Base-by-base conservation (phyloP, 30 jellyfish, hydroid and myxozoan genomes). In the Catostylus mosaicus region DNA sequence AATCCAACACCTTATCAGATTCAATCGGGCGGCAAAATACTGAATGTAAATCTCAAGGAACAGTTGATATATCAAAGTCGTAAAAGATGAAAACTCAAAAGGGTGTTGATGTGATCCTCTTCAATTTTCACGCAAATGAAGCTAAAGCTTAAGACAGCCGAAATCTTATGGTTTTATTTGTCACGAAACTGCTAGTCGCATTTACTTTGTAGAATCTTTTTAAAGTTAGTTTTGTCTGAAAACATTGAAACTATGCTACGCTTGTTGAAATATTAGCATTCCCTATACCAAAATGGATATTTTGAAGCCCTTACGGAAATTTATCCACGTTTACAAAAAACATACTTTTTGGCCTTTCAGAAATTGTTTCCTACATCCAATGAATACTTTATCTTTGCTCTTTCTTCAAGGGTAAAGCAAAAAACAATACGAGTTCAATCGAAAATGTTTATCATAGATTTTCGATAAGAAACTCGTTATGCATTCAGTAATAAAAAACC, bases 81-180 rank as follows among this genome's bases (percentile, higher is more conserved):
- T 12, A 20, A 48, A 72, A 19, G 26, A 34, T 47, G 18, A 45
- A 47, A 72, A 36, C 67, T 76, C 88, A 76, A 76, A 76, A 56
- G 77, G 78, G 88, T 76, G 88, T 76, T 57, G 78, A 76, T 76
- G 71, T 37, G 69, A 57, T 54, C 43, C 43, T 30, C 88, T 76
- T 56, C 78, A 76, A 33, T 19, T 20, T 68, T 36, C 80, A 34
- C 80, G 63, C 80, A 34, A 34, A 36, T 68, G 37, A 68, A 34
- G 31, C 23, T 19, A 19, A 34, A 30, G 43, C 32, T 68, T 36
- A 68, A 68, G 80, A 24, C n/a, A 24, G 34, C 64, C 64, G 80
- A 68, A 36, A 36, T 68, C 80, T 68, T 36, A 19, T 43, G 60
- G 80, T 23, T 34, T 68, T 34, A 32, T 1, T 3, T 32, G 80